Percentiles rank a stretch among this genome's conserved stretches.
Evolutionary conservation across 2,113 vertebrate species (phyloP).

Genomic region (Acrocephalus arundinaceus): DNA sequence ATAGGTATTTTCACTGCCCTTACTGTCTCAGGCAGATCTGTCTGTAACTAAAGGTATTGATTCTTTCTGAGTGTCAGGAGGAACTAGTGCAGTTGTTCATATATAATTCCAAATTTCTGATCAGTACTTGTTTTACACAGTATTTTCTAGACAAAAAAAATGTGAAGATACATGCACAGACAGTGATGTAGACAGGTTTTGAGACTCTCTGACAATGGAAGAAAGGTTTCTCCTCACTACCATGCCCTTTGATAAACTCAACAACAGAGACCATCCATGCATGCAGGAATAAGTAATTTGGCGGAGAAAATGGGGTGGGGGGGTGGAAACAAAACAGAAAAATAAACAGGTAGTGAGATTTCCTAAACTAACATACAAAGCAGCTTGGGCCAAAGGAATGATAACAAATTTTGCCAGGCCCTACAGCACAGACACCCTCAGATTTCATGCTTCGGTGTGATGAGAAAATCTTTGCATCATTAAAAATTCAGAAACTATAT

Average conservation of each 20-base stretch:
- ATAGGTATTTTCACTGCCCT: background rate
- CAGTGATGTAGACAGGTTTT: background rate
- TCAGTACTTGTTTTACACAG: background rate
- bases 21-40: background rate
- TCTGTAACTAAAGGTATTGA: conserved; percentile 17
- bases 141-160: background rate
- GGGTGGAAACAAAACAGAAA: background rate
- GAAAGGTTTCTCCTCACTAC: background rate
- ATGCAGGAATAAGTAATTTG: background rate
- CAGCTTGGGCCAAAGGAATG: background rate
- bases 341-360: background rate
- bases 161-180: background rate
- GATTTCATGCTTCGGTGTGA: background rate
- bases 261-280: background rate
- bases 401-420: background rate
- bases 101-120: background rate
- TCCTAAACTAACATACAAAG: background rate
- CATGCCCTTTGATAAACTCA: background rate
- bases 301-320: background rate
- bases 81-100: background rate
- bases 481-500: background rate
- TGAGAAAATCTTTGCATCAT: background rate
- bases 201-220: background rate
- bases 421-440: background rate
- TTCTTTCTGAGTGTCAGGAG: background rate